Conservation (phyloP, 2,888 invertebrate species). For the Myopa testacea region DNA sequence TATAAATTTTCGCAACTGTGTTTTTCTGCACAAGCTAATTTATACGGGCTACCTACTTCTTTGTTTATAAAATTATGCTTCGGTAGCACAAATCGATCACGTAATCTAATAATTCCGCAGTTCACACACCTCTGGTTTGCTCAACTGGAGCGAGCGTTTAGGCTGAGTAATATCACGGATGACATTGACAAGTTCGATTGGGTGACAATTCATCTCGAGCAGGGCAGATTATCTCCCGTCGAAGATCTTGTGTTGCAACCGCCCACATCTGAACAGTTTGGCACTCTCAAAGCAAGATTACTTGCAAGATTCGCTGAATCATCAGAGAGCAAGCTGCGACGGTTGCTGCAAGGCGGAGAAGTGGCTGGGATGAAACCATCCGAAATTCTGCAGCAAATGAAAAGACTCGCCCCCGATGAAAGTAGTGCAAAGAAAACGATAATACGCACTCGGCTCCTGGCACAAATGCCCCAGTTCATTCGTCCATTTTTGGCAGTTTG, state of each 20-base stretch:
- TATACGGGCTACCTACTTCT: too few relatives aligned
- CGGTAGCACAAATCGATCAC: too few relatives aligned
- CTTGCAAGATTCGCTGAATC: not conserved
- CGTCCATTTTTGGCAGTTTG: not conserved
- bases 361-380: too few relatives aligned
- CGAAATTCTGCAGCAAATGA: too few relatives aligned
- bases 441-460: too few relatives aligned
- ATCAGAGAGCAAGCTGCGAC: not conserved
- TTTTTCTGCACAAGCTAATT: too few relatives aligned
- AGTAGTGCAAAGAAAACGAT: too few relatives aligned
- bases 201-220: constrained; percentile 33
- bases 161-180: constrained; percentile 23
- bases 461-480: not conserved
- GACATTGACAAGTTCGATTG: constrained; percentile 36
- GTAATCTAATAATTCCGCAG: too few relatives aligned
- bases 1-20: too few relatives aligned
- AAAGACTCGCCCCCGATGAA: too few relatives aligned
- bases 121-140: constrained; percentile 32
- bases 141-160: constrained; percentile 37
- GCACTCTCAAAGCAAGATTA: not conserved
- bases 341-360: too few relatives aligned
- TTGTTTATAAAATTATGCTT: too few relatives aligned
- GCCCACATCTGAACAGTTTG: not conserved
- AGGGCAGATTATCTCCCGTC: constrained; percentile 2
- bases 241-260: constrained; percentile 9